Evolutionary conservation across 2,888 invertebrate genomes (phyloP).

Genomic region (Nemotelus pantherinus): DNA sequence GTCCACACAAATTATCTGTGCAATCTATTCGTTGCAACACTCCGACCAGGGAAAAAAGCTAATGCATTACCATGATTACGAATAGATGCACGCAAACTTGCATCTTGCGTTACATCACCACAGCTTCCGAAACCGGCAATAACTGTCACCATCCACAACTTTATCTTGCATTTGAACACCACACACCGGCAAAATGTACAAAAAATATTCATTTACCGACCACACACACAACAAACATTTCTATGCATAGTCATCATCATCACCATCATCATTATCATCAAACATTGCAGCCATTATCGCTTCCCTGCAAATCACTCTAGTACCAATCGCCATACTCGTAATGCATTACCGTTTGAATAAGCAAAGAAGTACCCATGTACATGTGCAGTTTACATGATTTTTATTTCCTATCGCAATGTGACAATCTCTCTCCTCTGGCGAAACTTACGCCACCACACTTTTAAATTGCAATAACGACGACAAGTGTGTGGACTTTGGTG

Average conservation of each 20-base stretch:
- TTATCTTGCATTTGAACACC: no score
- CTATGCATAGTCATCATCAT: neutral
- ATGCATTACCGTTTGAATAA: neutral
- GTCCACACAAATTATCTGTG: no score
- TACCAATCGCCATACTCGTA: no score
- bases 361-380: neutral
- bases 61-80: no score
- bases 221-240: slow-evolving; percentile 4
- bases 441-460: slow-evolving; percentile 30
- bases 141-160: no score
- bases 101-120: no score
- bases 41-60: no score
- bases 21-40: no score
- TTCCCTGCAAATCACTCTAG: neutral
- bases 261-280: neutral
- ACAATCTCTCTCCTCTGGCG: slow-evolving; percentile 32
- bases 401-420: slow-evolving; percentile 41
- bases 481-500: neutral
- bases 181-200: no score
- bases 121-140: no score
- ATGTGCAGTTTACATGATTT: slow-evolving; percentile 33
- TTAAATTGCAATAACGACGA: slow-evolving; percentile 34
- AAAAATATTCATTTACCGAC: no score
- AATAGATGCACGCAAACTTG: no score
- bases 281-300: neutral